phyloP scores from a whole-genome alignment of 2,888 invertebrate species.

The Synergus umbraculus region DNA sequence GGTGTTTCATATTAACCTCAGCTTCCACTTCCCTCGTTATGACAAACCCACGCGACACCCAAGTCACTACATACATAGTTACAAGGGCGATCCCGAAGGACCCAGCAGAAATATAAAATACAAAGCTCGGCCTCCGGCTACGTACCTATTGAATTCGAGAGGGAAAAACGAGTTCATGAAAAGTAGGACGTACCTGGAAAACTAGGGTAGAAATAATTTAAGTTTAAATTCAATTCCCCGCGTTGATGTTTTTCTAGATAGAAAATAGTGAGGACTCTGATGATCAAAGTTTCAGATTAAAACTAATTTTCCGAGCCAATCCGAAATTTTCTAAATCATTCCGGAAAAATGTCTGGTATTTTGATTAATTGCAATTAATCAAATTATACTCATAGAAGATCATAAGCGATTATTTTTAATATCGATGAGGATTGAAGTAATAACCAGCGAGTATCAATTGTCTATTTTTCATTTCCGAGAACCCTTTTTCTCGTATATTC shows the following conservation, averaged over 20 bases:
- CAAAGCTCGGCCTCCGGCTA: not conserved
- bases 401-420: too few species aligned
- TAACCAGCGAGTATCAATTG: not conserved
- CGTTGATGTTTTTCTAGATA: not conserved
- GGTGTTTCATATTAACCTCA: constrained; percentile 33
- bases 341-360: not conserved
- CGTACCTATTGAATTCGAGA: not conserved
- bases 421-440: too few species aligned
- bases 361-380: not conserved
- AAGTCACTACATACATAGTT: not conserved
- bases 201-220: constrained; percentile 13
- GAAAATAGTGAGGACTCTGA: not conserved
- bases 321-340: too few species aligned
- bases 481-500: not conserved
- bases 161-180: not conserved
- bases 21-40: constrained; percentile 24
- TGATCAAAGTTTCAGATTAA: too few species aligned
- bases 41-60: constrained; percentile 9
- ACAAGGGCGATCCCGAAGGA: not conserved
- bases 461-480: not conserved
- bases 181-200: constrained; percentile 3
- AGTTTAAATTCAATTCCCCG: not conserved
- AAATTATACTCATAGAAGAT: not conserved
- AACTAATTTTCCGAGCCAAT: too few species aligned
- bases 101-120: not conserved